Evolutionary conservation across 1,140 invertebrate species (phyloP), one percentile per base, ranked within the genome.

Genomic region (Orius laevigatus): DNA sequence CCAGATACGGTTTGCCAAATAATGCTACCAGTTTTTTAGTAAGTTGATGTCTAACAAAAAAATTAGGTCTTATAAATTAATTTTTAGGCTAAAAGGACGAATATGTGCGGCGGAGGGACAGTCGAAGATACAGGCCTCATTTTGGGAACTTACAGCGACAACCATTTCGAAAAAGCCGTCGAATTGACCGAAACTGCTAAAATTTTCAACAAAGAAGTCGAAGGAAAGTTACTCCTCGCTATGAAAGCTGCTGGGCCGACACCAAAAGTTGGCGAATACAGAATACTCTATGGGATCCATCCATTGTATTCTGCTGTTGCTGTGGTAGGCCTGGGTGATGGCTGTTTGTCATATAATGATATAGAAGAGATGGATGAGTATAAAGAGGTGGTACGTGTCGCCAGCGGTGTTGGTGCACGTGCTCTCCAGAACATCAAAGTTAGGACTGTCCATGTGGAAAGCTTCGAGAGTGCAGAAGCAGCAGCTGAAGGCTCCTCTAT

Each of bases 401-500:
- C 66, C 12, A 81, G 80, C 25, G 76, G 81, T 11, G 74, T 78
- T 58, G 73, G 74, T 31, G 73, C 72, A 39, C 66, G 63, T 50
- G 64, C 68, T 12, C 56, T 82, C 45, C 62, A 71, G 50, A 61
- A 66, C 4, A 62, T 66, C 10, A 74, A 76, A 11, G 71, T 83
- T 1, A 72, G 70, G 51, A 63, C 75, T 31, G 76, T 87, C 38
- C 62, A 65, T 6, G 62, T 87, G 1, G 84, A 87, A 60, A 68
- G 70, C 36, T 75, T 83, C 57, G 74, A 71, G 1, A 71, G 82
- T 63, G 70, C 80, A 2, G 78, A 83, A 62, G 75, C 79, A 19
- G 74, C 80, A 2, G 82, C 82, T 2, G 84, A 87, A 63, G 82
- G 81, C 3, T 71, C 73, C 35, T 55, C 65, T 16, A 63, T 88